Evolutionary conservation across 1,140 invertebrate genomes (phyloP), one percentile per base, ranked within the genome.

Genomic region (Akabosia matsudoensis): DNA sequence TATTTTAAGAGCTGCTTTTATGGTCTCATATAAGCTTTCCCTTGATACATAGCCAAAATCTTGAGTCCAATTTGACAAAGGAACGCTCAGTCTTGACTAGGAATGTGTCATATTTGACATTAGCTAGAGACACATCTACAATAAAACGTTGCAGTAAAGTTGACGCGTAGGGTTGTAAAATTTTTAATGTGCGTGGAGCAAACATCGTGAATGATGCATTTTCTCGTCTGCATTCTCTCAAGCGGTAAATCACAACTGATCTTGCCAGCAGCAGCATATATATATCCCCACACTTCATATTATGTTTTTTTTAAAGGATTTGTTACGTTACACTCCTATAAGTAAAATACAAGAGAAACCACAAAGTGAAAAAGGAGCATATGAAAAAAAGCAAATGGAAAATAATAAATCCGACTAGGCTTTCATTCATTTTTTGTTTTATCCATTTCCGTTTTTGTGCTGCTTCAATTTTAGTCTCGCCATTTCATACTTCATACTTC

Each of bases 401-500:
- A 45, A 45, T 10, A 45, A 18, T 45, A 45, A 45, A 45, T 45
- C 37, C 37, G 37, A 45, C 54, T 56, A 7, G 54, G n/a, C 22
- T 56, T 56, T 56, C 54, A 3, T 56, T 56, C 22, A 45, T 45
- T 56, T 56, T 56, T 56, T 56, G 54, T 56, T 22, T 24, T 10
- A n/a, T 56, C n/a, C 10, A 13, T 3, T 56, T 22, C 24, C 10
- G 7, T 56, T 10, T 56, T 56, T 4, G 14, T 56, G 54, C 54
- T 56, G 14, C 10, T 4, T 56, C 24, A 13, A n/a, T 16, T 56
- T 56, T 56, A 10, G 7, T 45, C 37, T 45, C 7, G 37, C 18
- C n/a, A 56, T 56, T 56, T 56, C 54, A 24, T 56, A 56, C 54
- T 56, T 56, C 54, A 56, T 56, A 56, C 54, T 22, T 56, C 54